Conservation (phyloP, 2,113 vertebrate species). For the Campylomormyrus tamandua region DNA sequence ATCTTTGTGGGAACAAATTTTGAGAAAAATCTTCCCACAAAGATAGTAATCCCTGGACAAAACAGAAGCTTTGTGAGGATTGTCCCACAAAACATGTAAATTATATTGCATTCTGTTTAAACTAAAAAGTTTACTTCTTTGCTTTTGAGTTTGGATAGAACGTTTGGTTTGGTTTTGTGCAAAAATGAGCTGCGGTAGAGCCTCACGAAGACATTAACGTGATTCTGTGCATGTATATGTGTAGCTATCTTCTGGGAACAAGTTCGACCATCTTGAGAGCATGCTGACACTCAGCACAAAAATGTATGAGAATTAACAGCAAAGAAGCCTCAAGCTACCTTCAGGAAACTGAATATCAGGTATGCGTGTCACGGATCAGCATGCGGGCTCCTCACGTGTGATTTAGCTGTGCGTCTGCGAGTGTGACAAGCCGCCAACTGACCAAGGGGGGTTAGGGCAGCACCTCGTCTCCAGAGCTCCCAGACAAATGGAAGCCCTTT, state of each 20-base stretch:
- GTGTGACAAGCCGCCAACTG: neutral
- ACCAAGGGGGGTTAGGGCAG: neutral
- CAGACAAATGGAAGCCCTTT: conserved; percentile 8
- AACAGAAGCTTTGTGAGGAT: neutral
- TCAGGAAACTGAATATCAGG: neutral
- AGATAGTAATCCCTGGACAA: neutral
- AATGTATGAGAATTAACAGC: neutral
- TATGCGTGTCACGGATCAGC: neutral
- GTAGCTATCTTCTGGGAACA: neutral
- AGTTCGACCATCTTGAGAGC: neutral
- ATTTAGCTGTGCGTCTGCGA: neutral
- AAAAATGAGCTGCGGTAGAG: neutral
- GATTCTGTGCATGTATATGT: neutral
- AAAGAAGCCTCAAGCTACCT: neutral
- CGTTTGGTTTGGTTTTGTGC: neutral
- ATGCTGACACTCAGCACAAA: neutral
- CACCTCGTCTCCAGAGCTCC: neutral
- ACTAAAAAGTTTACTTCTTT: neutral
- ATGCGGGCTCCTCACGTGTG: neutral
- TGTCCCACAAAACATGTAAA: neutral
- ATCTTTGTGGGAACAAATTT: neutral
- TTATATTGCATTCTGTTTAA: neutral
- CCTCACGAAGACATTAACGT: neutral
- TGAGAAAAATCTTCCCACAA: neutral
- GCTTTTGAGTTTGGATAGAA: neutral